These are phyloP conservation scores for Montipora cactus DNA, from an alignment of 64 coral and sea anemone species.

Conservation along the genomic window DNA sequence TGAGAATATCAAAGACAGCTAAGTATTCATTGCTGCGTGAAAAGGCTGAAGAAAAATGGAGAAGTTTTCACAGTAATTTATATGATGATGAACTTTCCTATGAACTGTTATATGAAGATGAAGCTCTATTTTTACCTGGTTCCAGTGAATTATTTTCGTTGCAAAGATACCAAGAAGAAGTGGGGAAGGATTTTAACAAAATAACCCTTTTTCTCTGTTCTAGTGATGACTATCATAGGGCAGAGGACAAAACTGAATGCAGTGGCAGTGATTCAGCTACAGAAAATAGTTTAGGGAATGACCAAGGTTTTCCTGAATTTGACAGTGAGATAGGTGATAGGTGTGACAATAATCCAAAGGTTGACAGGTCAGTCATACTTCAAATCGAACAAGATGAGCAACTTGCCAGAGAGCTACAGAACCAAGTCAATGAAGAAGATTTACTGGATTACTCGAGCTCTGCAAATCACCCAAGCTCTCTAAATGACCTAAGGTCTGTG, in stretches of 20 bases:
- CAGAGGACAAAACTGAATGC: constrained; percentile 18
- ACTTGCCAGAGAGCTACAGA: constrained; percentile 15
- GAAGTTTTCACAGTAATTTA: constrained; percentile 52
- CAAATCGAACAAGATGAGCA: constrained; percentile 13
- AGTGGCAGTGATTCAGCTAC: neutral
- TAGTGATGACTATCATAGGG: constrained; percentile 64
- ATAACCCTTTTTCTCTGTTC: constrained; percentile 69
- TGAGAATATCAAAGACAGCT: constrained; percentile 30
- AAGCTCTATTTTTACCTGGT: constrained; percentile 69
- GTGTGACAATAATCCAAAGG: too few species aligned
- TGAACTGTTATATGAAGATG: constrained; percentile 64
- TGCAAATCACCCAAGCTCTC: neutral
- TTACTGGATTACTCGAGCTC: neutral
- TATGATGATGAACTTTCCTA: constrained; percentile 56
- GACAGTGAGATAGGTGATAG: too few species aligned
- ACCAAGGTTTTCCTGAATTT: too few species aligned
- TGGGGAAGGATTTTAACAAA: constrained; percentile 78
- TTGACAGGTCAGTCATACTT: too few species aligned
- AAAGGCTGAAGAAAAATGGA: constrained; percentile 63
- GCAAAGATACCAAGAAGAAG: constrained; percentile 68
- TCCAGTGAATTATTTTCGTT: constrained; percentile 28
- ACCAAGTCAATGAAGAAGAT: neutral
- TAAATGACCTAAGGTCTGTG: neutral
- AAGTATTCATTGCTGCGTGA: too few species aligned
- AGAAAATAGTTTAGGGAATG: too few species aligned